Conservation (phyloP, 2,113 vertebrate genomes). For the Melanerpes formicivorus region DNA sequence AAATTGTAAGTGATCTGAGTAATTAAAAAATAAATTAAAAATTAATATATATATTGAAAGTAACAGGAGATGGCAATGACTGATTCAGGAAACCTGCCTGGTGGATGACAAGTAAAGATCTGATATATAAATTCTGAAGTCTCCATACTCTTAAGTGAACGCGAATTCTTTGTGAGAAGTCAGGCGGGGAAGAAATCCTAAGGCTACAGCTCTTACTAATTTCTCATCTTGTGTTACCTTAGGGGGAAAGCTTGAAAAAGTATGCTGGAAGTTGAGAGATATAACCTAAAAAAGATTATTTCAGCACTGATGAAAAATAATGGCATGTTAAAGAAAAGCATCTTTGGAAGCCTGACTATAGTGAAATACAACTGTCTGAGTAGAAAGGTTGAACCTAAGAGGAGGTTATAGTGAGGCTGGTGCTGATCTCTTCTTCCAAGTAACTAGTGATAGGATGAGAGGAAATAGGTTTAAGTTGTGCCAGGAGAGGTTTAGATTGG, state of each 20-base stretch:
- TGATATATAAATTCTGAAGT: background rate
- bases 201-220: background rate
- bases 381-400: background rate
- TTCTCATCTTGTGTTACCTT: background rate
- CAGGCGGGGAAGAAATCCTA: background rate
- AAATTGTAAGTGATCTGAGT: background rate
- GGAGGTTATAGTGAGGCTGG: too few species aligned
- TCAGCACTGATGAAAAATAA: background rate
- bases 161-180: background rate
- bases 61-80: background rate
- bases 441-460: too few species aligned
- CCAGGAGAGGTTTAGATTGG: too few species aligned
- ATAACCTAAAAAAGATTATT: background rate
- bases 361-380: background rate
- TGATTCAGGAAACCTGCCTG: background rate
- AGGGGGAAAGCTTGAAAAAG: background rate
- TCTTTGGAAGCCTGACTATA: background rate
- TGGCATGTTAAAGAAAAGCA: background rate
- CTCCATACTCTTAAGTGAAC: fast-evolving
- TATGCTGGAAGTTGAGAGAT: background rate
- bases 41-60: background rate
- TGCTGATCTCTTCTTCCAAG: too few species aligned
- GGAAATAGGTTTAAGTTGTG: too few species aligned
- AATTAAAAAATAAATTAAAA: background rate
- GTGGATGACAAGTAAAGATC: background rate